phyloP scores from a whole-genome alignment of 2,113 vertebrate species.

The Corydoras sp. region DNA sequence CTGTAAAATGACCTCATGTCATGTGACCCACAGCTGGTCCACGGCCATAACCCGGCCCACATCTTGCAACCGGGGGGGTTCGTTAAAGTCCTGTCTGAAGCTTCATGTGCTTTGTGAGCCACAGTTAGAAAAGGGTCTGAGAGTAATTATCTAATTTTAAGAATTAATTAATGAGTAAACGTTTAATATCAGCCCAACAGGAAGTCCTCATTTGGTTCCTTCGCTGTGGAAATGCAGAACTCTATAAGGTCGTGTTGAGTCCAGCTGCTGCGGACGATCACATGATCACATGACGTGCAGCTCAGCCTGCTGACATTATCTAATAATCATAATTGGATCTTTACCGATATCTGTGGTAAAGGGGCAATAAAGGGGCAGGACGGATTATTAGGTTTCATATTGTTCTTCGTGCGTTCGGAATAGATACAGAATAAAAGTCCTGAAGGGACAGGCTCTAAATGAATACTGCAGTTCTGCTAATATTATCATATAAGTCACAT shows the following conservation, averaged over 20 bases:
- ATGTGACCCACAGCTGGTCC: no score
- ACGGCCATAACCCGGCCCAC: no score
- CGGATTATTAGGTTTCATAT: background rate
- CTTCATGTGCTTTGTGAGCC: no score
- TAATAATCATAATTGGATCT: conserved; percentile 30
- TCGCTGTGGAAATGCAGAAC: no score
- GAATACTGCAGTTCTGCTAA: conserved; percentile 21
- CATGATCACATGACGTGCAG: conserved; percentile 8
- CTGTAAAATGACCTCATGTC: no score
- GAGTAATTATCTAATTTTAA: no score
- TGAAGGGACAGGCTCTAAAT: background rate
- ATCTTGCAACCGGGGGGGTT: no score
- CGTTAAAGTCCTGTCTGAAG: no score
- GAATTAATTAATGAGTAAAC: no score
- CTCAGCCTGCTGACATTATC: conserved; percentile 14
- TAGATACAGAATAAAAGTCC: background rate
- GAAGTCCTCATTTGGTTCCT: no score
- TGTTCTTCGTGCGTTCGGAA: background rate
- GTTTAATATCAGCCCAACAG: no score
- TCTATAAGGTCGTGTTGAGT: background rate
- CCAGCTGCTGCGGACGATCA: conserved; percentile 10
- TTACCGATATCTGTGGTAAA: conserved; percentile 12
- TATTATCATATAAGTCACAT: conserved; percentile 22
- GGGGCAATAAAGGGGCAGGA: background rate
- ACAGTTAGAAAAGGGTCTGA: no score